Evolutionary conservation across 2,797 vertebrate species (phyloP).

Genomic region (Mormyrus proboscirostris): DNA sequence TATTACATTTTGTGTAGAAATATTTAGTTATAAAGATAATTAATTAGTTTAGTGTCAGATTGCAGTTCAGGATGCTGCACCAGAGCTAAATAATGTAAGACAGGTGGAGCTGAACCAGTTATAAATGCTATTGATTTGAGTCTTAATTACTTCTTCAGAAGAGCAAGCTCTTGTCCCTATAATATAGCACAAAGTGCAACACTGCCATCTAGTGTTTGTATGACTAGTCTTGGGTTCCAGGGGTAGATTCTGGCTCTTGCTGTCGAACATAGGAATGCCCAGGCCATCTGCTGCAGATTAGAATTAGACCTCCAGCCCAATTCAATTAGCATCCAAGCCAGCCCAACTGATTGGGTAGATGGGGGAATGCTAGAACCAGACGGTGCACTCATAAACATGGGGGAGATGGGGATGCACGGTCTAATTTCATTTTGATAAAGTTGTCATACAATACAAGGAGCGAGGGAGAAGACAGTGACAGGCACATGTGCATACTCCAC

Average conservation of each 20-base stretch:
- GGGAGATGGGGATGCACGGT: constrained; percentile 4
- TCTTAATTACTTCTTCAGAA: constrained; percentile 62
- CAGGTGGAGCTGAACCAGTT: constrained; percentile 52
- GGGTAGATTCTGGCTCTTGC: constrained; percentile 38
- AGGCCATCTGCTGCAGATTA: constrained; percentile 69
- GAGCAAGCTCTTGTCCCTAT: constrained; percentile 30
- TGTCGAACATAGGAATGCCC: constrained; percentile 51
- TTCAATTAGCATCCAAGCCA: constrained; percentile 62
- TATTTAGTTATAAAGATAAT: background rate
- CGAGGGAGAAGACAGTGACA: constrained; percentile 13
- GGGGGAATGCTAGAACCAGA: constrained; percentile 33
- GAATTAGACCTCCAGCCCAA: constrained; percentile 65
- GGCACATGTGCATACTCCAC: constrained; percentile 27
- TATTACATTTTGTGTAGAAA: background rate
- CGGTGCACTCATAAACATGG: constrained; percentile 28
- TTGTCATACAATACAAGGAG: constrained; percentile 5
- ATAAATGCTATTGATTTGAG: constrained; percentile 67
- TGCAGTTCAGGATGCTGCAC: constrained; percentile 2
- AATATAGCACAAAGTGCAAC: constrained; percentile 49
- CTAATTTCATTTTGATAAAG: constrained; percentile 32
- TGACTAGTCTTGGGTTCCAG: constrained; percentile 35
- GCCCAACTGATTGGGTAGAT: constrained; percentile 54
- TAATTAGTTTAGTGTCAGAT: background rate
- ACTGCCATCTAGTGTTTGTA: constrained; percentile 61
- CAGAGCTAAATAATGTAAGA: constrained; percentile 43